phyloP scores from a whole-genome alignment of 64 coral and sea anemone species.

The Porites lutea region DNA sequence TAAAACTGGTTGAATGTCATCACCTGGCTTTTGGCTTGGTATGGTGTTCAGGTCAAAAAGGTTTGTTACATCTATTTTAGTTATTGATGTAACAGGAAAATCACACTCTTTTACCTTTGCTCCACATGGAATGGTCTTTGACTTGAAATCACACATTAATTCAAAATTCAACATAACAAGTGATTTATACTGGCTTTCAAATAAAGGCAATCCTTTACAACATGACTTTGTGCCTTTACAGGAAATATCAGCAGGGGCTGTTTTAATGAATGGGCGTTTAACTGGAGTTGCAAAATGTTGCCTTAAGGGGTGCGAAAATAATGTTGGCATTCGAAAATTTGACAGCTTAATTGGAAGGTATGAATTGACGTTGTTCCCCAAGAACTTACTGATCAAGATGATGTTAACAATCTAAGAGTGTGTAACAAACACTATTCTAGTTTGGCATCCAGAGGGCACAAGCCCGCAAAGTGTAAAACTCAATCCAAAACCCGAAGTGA shows the following conservation, averaged over 20 bases:
- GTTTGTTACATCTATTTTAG: neutral
- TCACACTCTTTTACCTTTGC: neutral
- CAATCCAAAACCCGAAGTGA: neutral
- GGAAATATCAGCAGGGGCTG: neutral
- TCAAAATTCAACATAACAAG: conserved; percentile 11
- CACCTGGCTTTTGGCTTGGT: neutral
- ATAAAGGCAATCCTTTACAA: neutral
- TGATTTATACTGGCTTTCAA: conserved; percentile 19
- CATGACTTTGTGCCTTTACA: conserved; percentile 12
- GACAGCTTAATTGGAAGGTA: neutral
- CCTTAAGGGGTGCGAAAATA: conserved; percentile 1
- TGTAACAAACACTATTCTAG: conserved; percentile 8
- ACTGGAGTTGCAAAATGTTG: conserved; percentile 7
- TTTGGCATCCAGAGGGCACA: conserved; percentile 12
- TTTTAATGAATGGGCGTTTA: conserved; percentile 7
- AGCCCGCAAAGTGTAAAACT: conserved; percentile 1
- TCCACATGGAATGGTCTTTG: neutral
- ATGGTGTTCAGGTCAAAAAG: neutral
- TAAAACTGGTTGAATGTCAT: neutral
- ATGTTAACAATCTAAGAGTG: neutral
- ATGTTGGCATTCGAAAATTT: neutral
- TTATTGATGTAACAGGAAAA: neutral
- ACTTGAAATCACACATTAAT: conserved; percentile 24
- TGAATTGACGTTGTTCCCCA: conserved; percentile 1
- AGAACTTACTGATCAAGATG: neutral